phyloP scores from a whole-genome alignment of 2,797 vertebrate genomes.

The Pseudopleuronectes americanus region DNA sequence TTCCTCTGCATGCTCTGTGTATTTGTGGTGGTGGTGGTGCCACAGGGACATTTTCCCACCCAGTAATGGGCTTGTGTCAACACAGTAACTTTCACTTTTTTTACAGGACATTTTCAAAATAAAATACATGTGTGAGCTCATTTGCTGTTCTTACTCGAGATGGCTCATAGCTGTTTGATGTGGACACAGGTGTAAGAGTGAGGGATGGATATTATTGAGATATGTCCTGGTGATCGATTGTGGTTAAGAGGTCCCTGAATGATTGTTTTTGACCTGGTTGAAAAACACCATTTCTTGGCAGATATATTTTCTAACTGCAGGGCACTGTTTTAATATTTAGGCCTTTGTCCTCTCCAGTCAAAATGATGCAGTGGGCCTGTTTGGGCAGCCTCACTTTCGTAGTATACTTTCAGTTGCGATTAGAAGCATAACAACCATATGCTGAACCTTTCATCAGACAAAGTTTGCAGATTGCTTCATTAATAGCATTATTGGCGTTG shows the following conservation, averaged over 20 bases:
- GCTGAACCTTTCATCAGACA: background rate
- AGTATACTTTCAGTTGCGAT: background rate
- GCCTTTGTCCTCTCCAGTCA: no score
- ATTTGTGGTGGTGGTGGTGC: constrained; percentile 34
- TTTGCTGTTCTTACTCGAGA: background rate
- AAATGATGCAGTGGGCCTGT: no score
- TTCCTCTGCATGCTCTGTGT: constrained; percentile 39
- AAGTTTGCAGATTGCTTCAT: background rate
- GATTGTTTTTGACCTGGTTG: background rate
- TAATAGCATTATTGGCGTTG: background rate
- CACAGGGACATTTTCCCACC: background rate
- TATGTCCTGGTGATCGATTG: background rate
- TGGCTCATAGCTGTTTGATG: background rate
- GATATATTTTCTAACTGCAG: background rate
- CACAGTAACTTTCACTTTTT: background rate
- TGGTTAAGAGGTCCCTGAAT: background rate
- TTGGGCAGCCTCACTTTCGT: background rate
- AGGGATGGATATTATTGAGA: background rate
- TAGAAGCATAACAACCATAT: no score
- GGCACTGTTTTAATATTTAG: background rate
- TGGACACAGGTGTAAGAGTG: background rate
- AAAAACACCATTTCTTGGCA: background rate
- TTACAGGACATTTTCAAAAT: background rate
- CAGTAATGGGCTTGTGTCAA: background rate
- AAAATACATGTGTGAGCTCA: background rate